Base-by-base conservation (phyloP, 2,888 invertebrate genomes). In the Polietes domitor region DNA sequence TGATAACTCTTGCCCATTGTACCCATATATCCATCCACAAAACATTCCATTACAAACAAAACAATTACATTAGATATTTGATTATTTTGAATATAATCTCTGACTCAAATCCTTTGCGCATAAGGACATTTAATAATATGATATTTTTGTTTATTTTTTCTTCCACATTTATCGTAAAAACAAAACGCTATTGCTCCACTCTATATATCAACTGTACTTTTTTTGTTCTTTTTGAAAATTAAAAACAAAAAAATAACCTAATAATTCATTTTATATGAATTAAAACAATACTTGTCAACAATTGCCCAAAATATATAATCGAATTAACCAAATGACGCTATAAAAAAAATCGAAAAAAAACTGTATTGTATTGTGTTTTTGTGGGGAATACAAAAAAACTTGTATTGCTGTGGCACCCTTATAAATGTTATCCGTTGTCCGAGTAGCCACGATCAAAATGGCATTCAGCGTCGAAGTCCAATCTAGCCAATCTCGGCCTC, bases 381-480 rank as follows among this genome's bases (percentile, higher is more conserved):
- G n/a, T n/a, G n/a, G n/a, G n/a, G n/a, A n/a, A n/a, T n/a, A n/a
- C n/a, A n/a, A n/a, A n/a, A n/a, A n/a, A n/a, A n/a, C n/a, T n/a
- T n/a, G n/a, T n/a, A n/a, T n/a, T n/a, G n/a, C n/a, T n/a, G 6
- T 47, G 47, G 47, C 1, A 3, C 15, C n/a, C n/a, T 4, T 17
- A 61, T 28, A 70, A 50, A 70, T 15, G 1, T 10, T 1, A n/a
- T 83, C 24, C 68, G 17, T 12, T 83, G 71, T 72, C 72, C 75
- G 63, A 72, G n/a, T n/a, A 90, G 90, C 89, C 90, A 72, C 89
- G 89, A 89, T 90, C 91, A 90, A 90, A 89, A 90, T 90, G 90
- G 90, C 90, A 89, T 89, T 89, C 89, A 89, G 83, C 86, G 88
- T 88, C 87, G 88, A 89, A 87, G 73, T 85, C 88, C 88, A 88